phyloP scores from a whole-genome alignment of 2,113 vertebrate genomes.

The Amia ocellicauda region DNA sequence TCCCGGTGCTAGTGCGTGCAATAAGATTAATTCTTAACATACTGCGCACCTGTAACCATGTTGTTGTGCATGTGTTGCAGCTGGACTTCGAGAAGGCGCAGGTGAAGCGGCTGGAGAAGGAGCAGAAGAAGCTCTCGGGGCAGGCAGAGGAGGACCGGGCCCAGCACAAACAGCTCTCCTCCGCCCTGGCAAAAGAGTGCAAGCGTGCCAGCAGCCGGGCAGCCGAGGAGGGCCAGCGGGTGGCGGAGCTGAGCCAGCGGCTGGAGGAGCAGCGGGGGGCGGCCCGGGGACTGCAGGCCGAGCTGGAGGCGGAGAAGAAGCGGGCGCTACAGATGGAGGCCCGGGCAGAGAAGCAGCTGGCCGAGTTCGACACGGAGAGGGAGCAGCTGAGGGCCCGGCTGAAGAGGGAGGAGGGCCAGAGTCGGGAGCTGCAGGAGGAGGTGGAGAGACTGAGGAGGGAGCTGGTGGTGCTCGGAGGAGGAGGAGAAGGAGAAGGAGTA shows the following conservation, averaged over 20 bases:
- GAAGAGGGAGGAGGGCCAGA: slow-evolving; percentile 79
- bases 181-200: slow-evolving; percentile 87
- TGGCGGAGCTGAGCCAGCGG: slow-evolving; percentile 73
- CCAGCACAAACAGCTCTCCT: slow-evolving; percentile 88
- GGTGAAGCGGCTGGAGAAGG: slow-evolving; percentile 85
- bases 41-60: not conserved
- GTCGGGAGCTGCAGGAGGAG: slow-evolving; percentile 76
- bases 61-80: slow-evolving; percentile 49
- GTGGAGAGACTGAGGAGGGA: slow-evolving; percentile 72
- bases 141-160: slow-evolving; percentile 87
- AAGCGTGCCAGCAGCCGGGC: slow-evolving; percentile 85
- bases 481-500: slow-evolving; percentile 36
- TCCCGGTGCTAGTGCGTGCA: too few species aligned
- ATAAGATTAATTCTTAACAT: too few species aligned
- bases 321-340: slow-evolving; percentile 76
- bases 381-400: slow-evolving; percentile 81
- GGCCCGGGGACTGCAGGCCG: slow-evolving; percentile 62
- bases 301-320: slow-evolving; percentile 72
- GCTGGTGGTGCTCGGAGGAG: slow-evolving; percentile 42
- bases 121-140: slow-evolving; percentile 78
- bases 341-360: slow-evolving; percentile 78
- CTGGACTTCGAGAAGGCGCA: slow-evolving; percentile 93
- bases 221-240: slow-evolving; percentile 84
- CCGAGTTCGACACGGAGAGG: slow-evolving; percentile 82
- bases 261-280: slow-evolving; percentile 78